Conservation (phyloP, 64 coral and sea anemone species). For the Porites australiensis region DNA sequence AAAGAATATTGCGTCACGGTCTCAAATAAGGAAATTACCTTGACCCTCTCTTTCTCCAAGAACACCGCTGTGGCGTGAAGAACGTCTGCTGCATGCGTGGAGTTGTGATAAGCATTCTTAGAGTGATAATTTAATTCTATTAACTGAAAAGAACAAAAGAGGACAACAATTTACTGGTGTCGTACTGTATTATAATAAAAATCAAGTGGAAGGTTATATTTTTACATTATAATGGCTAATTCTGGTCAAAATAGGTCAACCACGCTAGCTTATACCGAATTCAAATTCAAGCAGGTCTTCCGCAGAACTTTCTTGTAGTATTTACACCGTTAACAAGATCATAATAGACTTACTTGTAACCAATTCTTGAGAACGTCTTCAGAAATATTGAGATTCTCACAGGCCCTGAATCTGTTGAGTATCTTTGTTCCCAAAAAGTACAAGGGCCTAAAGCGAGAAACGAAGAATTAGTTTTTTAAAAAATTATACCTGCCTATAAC, state of each 20-base stretch:
- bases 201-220: no score
- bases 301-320: no score
- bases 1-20: no score
- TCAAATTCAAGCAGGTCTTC: neutral
- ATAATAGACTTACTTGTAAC: conserved; percentile 86
- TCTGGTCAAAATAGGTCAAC: no score
- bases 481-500: no score
- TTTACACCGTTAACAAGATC: neutral
- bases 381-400: conserved; percentile 89
- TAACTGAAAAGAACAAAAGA: conserved; percentile 66
- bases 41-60: conserved; percentile 94
- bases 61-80: conserved; percentile 95
- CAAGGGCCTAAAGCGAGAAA: conserved; percentile 77
- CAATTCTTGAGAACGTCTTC: conserved; percentile 95
- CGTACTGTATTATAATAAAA: no score
- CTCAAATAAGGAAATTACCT: conserved; percentile 52
- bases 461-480: neutral
- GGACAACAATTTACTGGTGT: neutral
- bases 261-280: neutral
- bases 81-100: conserved; percentile 97
- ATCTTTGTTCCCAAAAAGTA: conserved; percentile 97
- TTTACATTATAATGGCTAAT: no score
- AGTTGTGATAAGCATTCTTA: conserved; percentile 97
- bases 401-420: conserved; percentile 92
- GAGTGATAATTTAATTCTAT: conserved; percentile 98